These are phyloP conservation scores for Craterocephalus amniculus DNA, from an alignment of 2,797 vertebrate genomes.

Conservation along the genomic window DNA sequence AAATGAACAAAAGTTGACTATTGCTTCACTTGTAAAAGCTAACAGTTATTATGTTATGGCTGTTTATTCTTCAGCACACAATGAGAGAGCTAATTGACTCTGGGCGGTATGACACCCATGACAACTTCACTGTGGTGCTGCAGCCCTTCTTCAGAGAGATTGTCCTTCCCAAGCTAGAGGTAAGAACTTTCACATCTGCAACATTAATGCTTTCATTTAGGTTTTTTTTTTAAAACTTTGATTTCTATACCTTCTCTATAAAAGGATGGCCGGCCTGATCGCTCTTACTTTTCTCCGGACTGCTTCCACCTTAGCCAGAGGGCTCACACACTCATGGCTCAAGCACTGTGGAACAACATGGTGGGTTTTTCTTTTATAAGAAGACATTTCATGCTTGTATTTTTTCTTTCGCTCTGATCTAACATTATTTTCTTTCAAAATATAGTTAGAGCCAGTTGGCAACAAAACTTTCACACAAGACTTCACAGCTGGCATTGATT, in stretches of 20 bases:
- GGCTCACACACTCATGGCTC: conserved; percentile 88
- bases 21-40: not conserved
- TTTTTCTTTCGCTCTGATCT: not conserved
- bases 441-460: conserved; percentile 88
- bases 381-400: not conserved
- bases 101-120: conserved; percentile 86
- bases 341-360: conserved; percentile 91
- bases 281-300: conserved; percentile 89
- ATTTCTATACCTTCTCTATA: not conserved
- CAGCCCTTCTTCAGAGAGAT: conserved; percentile 88
- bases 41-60: not conserved
- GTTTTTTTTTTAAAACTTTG: not conserved
- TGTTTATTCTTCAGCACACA: conserved; percentile 72
- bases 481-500: conserved; percentile 68
- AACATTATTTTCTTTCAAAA: not conserved
- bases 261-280: conserved; percentile 86
- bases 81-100: conserved; percentile 84
- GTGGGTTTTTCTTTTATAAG: conserved; percentile 63
- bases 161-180: conserved; percentile 78
- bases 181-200: conserved; percentile 46
- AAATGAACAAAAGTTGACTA: not conserved
- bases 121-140: conserved; percentile 90
- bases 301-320: conserved; percentile 91
- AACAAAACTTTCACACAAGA: conserved; percentile 86
- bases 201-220: not conserved